phyloP scores from a whole-genome alignment of 2,888 invertebrate species.

The Apamea monoglypha region DNA sequence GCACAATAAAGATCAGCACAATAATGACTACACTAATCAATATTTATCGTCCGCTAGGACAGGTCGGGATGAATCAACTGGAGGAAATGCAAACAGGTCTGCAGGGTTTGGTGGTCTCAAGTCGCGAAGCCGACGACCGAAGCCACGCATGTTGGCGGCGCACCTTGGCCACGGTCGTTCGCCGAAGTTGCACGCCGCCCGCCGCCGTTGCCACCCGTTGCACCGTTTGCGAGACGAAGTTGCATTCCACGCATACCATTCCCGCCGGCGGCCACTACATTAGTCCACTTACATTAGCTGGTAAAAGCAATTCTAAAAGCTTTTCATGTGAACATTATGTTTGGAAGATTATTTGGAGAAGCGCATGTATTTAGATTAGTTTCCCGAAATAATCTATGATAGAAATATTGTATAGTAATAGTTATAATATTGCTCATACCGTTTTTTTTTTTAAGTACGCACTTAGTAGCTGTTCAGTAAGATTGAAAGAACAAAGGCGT shows the following conservation, averaged over 20 bases:
- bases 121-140: conserved; percentile 26
- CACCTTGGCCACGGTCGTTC: conserved; percentile 74
- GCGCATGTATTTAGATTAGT: conserved; percentile 11
- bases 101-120: conserved; percentile 19
- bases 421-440: neutral
- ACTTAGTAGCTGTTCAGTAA: conserved; percentile 21
- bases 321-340: conserved; percentile 41
- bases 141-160: conserved; percentile 61
- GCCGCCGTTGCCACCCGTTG: conserved; percentile 39
- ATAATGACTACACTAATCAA: conserved; percentile 16
- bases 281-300: conserved; percentile 57
- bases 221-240: conserved; percentile 76
- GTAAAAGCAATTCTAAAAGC: conserved; percentile 56
- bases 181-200: conserved; percentile 72
- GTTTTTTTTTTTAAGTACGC: conserved; percentile 10
- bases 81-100: conserved; percentile 57
- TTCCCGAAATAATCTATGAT: conserved; percentile 28
- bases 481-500: conserved; percentile 51
- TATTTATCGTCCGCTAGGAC: conserved; percentile 23
- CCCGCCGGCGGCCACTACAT: conserved; percentile 73
- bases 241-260: conserved; percentile 83
- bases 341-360: conserved; percentile 48
- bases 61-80: conserved; percentile 51
- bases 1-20: neutral
- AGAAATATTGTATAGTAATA: conserved; percentile 21